phyloP scores from a whole-genome alignment of 2,888 invertebrate genomes.

The Lacanobia oleracea region DNA sequence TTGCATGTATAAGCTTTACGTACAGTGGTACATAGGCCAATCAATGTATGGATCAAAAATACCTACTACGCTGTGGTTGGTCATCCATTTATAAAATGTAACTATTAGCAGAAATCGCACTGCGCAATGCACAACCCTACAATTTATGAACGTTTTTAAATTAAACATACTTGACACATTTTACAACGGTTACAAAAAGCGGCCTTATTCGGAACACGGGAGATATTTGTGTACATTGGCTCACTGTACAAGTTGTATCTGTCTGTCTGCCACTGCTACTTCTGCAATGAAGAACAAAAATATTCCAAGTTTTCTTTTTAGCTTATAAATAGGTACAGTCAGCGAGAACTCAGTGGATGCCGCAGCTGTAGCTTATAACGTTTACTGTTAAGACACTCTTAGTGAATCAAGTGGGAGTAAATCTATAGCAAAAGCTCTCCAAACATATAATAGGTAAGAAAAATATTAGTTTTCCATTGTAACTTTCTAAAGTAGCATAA shows the following conservation, averaged over 20 bases:
- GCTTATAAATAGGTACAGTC: not conserved
- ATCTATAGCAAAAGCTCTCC: not conserved
- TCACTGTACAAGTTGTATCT: slow-evolving; percentile 21
- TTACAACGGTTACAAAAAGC: slow-evolving; percentile 49
- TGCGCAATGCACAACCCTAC: slow-evolving; percentile 19
- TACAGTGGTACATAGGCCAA: too few species aligned
- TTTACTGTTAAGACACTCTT: too few species aligned
- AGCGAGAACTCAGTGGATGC: not conserved
- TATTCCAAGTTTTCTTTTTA: not conserved
- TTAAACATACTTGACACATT: slow-evolving; percentile 53
- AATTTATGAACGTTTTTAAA: slow-evolving; percentile 56
- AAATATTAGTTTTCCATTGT: slow-evolving; percentile 8
- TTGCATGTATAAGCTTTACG: too few species aligned
- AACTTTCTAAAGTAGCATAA: not conserved
- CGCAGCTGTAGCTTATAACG: too few species aligned
- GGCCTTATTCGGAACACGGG: slow-evolving; percentile 12
- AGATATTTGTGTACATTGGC: slow-evolving; percentile 11
- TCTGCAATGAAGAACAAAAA: not conserved
- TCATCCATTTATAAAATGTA: slow-evolving; percentile 3
- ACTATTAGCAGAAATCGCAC: slow-evolving; percentile 1
- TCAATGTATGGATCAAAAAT: too few species aligned
- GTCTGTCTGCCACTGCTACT: not conserved
- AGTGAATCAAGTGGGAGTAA: not conserved
- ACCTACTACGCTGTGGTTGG: too few species aligned
- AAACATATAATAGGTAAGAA: not conserved